Percentiles rank a stretch among this genome's conserved stretches.
phyloP scores from a whole-genome alignment of 2,113 vertebrate genomes.

The Toxotes chatareus region DNA sequence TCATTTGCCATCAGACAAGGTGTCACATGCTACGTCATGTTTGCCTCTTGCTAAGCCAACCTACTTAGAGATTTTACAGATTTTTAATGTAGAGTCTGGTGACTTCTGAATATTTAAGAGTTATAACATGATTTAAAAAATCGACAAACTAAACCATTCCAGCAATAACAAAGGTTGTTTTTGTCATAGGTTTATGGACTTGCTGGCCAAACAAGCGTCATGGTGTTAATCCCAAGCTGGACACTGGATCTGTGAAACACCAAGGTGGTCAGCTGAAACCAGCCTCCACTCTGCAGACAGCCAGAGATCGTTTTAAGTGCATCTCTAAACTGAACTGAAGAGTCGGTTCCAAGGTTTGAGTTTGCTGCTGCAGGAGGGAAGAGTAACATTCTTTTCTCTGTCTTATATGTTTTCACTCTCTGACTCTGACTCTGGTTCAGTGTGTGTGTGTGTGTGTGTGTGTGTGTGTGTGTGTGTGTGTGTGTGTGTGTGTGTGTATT shows the following conservation, averaged over 20 bases:
- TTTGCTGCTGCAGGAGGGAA: conserved; percentile 24
- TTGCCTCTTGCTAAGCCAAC: not conserved
- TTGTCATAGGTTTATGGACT: not conserved
- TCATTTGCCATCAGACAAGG: too few relatives aligned
- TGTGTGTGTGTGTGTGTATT: conserved; percentile 18
- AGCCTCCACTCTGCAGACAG: not conserved
- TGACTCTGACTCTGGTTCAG: conserved; percentile 13
- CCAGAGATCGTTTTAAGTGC: not conserved
- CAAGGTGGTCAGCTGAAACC: not conserved
- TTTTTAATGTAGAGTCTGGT: not conserved
- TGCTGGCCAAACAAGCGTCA: not conserved
- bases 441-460: conserved; percentile 15
- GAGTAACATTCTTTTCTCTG: conserved; percentile 6
- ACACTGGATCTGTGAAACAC: too few relatives aligned
- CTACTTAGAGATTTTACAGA: not conserved
- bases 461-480: conserved; percentile 11
- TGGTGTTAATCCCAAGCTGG: too few relatives aligned
- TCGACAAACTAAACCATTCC: not conserved
- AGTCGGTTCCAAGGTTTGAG: conserved; percentile 23
- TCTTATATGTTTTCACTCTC: conserved; percentile 19
- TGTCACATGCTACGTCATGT: too few relatives aligned
- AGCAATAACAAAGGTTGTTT: not conserved
- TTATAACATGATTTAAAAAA: not conserved
- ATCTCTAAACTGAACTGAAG: conserved; percentile 25
- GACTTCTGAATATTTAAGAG: not conserved